These are phyloP conservation scores for Clinocottus analis DNA, from an alignment of 2,113 vertebrate species.

Conservation along the genomic window DNA sequence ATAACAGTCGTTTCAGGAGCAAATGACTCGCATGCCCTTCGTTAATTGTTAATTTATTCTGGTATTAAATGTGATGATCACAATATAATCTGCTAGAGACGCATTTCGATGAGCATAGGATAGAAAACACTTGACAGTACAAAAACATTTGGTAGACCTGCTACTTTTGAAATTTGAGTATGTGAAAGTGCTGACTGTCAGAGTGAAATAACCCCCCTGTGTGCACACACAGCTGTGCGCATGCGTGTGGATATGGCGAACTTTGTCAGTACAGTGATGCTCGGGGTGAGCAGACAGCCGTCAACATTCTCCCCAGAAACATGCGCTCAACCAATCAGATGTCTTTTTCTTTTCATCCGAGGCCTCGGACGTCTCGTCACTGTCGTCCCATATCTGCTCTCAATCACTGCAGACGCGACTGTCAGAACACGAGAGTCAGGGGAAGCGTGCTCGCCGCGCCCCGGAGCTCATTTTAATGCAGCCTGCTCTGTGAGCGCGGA, in stretches of 20 bases:
- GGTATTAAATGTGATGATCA: slow-evolving; percentile 1
- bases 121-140: slow-evolving; percentile 53
- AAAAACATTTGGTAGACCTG: slow-evolving; percentile 20
- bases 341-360: slow-evolving; percentile 22
- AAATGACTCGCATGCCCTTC: not conserved
- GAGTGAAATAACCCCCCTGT: slow-evolving; percentile 20
- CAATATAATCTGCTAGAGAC: slow-evolving; percentile 5
- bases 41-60: not conserved
- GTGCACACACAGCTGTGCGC: slow-evolving; percentile 4
- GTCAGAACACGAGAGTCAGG: slow-evolving; percentile 49
- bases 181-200: slow-evolving; percentile 69
- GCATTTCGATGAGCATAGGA: slow-evolving; percentile 8
- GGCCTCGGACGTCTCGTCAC: slow-evolving; percentile 42
- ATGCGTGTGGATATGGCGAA: not conserved
- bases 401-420: slow-evolving; percentile 43
- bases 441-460: slow-evolving; percentile 30
- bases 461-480: slow-evolving; percentile 52
- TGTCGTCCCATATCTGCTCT: slow-evolving; percentile 43
- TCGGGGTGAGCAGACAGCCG: slow-evolving; percentile 35
- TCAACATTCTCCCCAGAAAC: slow-evolving; percentile 60
- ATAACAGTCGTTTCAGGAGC: not conserved
- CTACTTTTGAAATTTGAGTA: slow-evolving; percentile 66
- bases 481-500: slow-evolving; percentile 10
- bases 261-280: slow-evolving; percentile 33
- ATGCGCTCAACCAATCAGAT: slow-evolving; percentile 43